phyloP scores from a whole-genome alignment of 2,113 vertebrate species.

The Psilopogon haemacephalus region DNA sequence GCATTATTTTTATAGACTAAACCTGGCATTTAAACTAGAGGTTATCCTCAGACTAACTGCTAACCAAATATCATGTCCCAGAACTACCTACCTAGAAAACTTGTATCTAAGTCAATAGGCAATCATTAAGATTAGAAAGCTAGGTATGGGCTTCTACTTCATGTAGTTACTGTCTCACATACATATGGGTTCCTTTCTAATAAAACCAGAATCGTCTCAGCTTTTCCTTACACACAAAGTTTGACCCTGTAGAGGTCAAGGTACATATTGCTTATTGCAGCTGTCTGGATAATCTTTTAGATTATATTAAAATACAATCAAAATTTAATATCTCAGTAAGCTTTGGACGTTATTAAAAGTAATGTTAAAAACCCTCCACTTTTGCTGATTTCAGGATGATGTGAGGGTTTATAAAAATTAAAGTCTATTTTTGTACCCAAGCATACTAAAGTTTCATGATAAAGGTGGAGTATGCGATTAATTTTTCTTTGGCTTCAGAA shows the following conservation, averaged over 20 bases:
- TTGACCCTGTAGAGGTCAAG: not conserved
- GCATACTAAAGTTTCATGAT: not conserved
- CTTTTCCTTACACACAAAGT: not conserved
- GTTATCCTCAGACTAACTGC: not conserved
- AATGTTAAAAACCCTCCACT: not conserved
- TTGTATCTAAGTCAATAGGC: not conserved
- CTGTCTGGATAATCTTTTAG: constrained; percentile 14
- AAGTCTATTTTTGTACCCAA: not conserved
- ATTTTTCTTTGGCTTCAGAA: not conserved
- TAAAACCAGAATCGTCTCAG: not conserved
- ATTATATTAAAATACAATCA: not conserved
- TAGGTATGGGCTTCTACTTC: not conserved
- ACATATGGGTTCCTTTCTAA: not conserved
- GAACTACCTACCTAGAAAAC: not conserved
- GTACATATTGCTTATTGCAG: not conserved
- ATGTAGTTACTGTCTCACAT: not conserved
- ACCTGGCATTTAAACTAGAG: not conserved
- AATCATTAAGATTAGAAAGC: not conserved
- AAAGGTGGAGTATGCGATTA: not conserved
- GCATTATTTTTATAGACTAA: not conserved
- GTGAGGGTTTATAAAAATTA: constrained; percentile 10
- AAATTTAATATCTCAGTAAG: constrained; percentile 11
- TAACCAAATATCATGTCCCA: not conserved
- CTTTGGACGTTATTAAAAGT: constrained; percentile 20
- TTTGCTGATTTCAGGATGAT: constrained; percentile 9